phyloP scores from a whole-genome alignment of 2,797 vertebrate genomes.

The Megalops cyprinoides region DNA sequence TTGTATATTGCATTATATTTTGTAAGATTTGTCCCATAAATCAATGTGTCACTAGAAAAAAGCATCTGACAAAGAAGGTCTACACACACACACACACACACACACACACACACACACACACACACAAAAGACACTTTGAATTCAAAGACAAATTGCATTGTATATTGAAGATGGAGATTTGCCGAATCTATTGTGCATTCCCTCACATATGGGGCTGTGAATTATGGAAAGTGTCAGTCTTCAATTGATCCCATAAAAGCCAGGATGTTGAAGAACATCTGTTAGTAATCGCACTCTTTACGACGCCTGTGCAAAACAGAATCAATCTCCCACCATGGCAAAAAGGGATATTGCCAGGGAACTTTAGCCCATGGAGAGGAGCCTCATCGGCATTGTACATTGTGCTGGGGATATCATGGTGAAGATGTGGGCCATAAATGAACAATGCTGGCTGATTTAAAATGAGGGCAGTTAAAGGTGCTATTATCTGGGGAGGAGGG shows the following conservation, averaged over 20 bases:
- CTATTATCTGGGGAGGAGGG: slow-evolving; percentile 66
- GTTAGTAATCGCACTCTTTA: slow-evolving; percentile 52
- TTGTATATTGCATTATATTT: neutral
- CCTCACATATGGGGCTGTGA: slow-evolving; percentile 45
- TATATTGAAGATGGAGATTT: too few relatives aligned
- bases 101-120: too few relatives aligned
- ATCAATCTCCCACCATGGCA: slow-evolving; percentile 56
- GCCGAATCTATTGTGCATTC: neutral
- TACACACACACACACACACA: neutral
- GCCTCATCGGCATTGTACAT: slow-evolving; percentile 57
- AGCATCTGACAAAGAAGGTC: neutral
- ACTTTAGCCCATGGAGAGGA: slow-evolving; percentile 54
- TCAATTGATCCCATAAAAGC: slow-evolving; percentile 47
- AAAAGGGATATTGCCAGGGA: slow-evolving; percentile 55
- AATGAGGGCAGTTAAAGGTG: slow-evolving; percentile 70
- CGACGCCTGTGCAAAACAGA: slow-evolving; percentile 44
- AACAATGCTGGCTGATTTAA: slow-evolving; percentile 61
- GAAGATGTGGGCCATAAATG: slow-evolving; percentile 52
- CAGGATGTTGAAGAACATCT: slow-evolving; percentile 58
- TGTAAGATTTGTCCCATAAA: neutral
- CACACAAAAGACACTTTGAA: too few relatives aligned
- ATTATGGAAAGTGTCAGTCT: slow-evolving; percentile 66
- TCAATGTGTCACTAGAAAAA: neutral
- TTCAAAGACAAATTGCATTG: too few relatives aligned
- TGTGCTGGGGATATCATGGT: slow-evolving; percentile 44